phyloP scores from a whole-genome alignment of 2,113 vertebrate species.

The Seriola rivoliana region DNA sequence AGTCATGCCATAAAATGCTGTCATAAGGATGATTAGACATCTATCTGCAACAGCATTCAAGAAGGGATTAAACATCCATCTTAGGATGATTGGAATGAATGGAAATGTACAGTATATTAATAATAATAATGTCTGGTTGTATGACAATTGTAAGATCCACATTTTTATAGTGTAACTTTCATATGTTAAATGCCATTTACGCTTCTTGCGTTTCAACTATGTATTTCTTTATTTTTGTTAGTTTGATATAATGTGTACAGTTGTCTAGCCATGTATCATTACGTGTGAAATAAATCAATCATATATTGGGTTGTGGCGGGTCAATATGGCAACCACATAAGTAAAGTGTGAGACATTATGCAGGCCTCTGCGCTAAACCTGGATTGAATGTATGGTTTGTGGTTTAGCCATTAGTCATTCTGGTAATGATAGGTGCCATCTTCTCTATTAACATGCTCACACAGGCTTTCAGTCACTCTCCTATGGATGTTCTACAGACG shows the following conservation, averaged over 20 bases:
- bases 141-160: constrained; percentile 85
- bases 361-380: constrained; percentile 61
- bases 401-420: constrained; percentile 74
- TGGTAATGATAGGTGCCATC: constrained; percentile 71
- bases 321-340: constrained; percentile 76
- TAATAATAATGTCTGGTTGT: constrained; percentile 86
- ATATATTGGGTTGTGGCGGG: constrained; percentile 80
- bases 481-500: constrained; percentile 43
- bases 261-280: constrained; percentile 87
- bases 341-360: constrained; percentile 66
- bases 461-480: constrained; percentile 67
- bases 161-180: constrained; percentile 86
- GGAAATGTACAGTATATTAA: constrained; percentile 86
- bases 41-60: constrained; percentile 71
- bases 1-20: constrained; percentile 80
- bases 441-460: constrained; percentile 61
- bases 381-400: constrained; percentile 74
- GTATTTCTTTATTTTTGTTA: constrained; percentile 86
- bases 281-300: constrained; percentile 86
- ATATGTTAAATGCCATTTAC: constrained; percentile 85
- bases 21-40: constrained; percentile 75
- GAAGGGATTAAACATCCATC: constrained; percentile 77
- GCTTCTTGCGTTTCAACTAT: constrained; percentile 84
- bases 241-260: constrained; percentile 86
- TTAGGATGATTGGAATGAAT: constrained; percentile 79